These are phyloP conservation scores for Bombus huntii DNA, from an alignment of 1,140 invertebrate species.

Conservation along the genomic window DNA sequence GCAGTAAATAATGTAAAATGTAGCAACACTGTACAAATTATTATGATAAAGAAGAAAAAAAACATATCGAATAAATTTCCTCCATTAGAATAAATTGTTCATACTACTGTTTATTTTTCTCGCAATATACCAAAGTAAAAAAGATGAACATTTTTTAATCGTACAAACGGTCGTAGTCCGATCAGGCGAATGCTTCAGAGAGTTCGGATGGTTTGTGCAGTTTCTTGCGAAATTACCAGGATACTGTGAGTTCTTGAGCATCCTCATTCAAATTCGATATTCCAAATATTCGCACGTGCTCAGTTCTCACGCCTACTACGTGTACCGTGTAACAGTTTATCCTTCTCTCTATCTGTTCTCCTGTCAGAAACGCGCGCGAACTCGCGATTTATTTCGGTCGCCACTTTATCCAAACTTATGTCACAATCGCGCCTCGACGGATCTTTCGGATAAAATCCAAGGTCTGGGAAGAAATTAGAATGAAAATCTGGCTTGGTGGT, in stretches of 20 bases:
- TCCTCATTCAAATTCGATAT: slow-evolving; percentile 46
- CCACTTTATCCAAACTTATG: slow-evolving; percentile 33
- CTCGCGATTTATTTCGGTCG: slow-evolving; percentile 35
- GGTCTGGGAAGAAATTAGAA: background rate
- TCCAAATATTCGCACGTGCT: slow-evolving; percentile 45
- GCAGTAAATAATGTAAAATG: too few species aligned
- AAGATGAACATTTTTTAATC: background rate
- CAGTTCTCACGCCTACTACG: slow-evolving; percentile 32
- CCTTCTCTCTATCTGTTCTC: background rate
- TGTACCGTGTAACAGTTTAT: background rate
- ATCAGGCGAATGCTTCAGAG: background rate
- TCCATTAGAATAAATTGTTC: too few species aligned
- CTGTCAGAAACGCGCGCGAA: background rate
- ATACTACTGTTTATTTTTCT: too few species aligned
- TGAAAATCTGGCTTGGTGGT: background rate
- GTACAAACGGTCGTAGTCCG: background rate
- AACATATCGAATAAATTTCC: too few species aligned
- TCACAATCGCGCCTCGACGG: slow-evolving; percentile 3
- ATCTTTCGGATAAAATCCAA: background rate
- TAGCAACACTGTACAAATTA: too few species aligned
- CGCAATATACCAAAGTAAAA: too few species aligned
- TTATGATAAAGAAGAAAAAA: too few species aligned
- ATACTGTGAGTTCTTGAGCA: slow-evolving; percentile 13
- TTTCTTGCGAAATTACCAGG: slow-evolving; percentile 40
- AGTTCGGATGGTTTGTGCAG: slow-evolving; percentile 20